Conservation (phyloP, 2,113 vertebrate species). For the Pelecanus crispus region DNA sequence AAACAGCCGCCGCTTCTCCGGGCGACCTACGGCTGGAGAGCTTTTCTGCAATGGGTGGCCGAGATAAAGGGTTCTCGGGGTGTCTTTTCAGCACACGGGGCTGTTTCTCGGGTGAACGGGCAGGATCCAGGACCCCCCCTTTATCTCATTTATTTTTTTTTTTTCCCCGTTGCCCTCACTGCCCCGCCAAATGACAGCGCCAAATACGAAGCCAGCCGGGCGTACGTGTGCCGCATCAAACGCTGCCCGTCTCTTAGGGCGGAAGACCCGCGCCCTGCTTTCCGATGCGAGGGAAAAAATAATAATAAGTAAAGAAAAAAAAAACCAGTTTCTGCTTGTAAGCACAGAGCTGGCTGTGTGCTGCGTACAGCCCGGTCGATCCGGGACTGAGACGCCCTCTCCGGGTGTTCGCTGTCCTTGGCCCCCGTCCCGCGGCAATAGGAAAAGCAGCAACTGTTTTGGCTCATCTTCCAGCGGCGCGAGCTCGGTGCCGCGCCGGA, state of each 20-base stretch:
- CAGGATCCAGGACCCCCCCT: neutral
- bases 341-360: rapidly evolving
- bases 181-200: neutral
- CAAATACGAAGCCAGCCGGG: neutral
- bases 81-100: neutral
- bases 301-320: neutral
- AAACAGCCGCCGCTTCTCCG: neutral
- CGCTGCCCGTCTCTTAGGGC: rapidly evolving
- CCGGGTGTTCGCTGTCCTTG: neutral
- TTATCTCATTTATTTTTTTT: neutral
- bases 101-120: neutral
- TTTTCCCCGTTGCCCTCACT: neutral
- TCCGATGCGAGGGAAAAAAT: neutral
- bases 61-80: rapidly evolving
- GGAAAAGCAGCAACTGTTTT: conserved; percentile 45
- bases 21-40: no score
- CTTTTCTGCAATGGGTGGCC: neutral
- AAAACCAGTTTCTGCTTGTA: neutral
- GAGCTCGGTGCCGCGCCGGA: neutral
- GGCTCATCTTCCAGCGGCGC: neutral
- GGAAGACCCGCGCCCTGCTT: neutral
- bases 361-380: neutral
- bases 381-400: neutral
- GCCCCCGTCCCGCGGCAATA: neutral
- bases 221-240: neutral